Evolutionary conservation across 2,888 invertebrate species (phyloP), one percentile per base, ranked within the genome.

Genomic region (Lycocerus yunnanus): DNA sequence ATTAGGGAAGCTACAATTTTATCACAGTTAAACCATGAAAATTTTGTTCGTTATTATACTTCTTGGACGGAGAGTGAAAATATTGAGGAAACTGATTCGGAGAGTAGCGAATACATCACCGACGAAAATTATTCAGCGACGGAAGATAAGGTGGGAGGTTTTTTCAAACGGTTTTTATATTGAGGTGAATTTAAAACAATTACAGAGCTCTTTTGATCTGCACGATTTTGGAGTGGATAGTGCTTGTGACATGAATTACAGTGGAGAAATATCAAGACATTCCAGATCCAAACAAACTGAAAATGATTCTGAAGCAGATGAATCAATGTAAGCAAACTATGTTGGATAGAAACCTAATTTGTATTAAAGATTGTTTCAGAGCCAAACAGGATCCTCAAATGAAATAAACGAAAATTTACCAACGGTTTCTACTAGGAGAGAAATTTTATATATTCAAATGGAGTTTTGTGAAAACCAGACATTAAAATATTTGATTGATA

Each of bases 381-480:
- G 66, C 24, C 15, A 43, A 24, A 61, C 66, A 8, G 66, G 68
- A 1, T 58, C 86, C 58, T 85, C 88, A 0, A 67, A 27, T 61
- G 63, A 43, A 16, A 70, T 69, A 59, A 72, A 73, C 16, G 15
- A 43, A 3, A 60, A 65, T 4, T 67, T 69, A 61, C n/a, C 61
- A 21, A 63, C 20, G 18, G 27, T 69, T n/a, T 43, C 68, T 8
- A 16, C 20, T 8, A 43, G 59, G 15, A 18, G 68, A 43, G 88
- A 88, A 81, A 89, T 91, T 67, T 93, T 98, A 88, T 97, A 96
- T 84, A 95, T 96, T 80, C 96, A 99, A 89, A 99, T 99, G 99
- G 99, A 99, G 88, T 98, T 97, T 86, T 99, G 99, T 86, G 98
- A 98, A 85, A 98, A 97, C 84, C 95, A 95, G 82, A 99, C 99